phyloP scores from a whole-genome alignment of 2,888 invertebrate genomes.

The Alloplasta piceator region DNA sequence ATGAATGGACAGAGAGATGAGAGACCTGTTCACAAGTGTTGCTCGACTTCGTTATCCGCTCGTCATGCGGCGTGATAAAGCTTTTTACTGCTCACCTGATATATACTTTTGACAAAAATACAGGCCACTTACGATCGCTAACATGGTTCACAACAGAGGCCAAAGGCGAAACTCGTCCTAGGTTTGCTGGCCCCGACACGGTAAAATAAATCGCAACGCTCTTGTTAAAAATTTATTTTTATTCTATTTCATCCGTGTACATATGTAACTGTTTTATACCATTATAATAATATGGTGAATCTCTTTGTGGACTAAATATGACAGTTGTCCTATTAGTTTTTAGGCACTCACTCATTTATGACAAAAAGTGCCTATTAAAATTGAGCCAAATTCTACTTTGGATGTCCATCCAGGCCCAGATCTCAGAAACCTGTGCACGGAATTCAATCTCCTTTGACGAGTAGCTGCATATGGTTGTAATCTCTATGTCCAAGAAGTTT shows the following conservation, averaged over 20 bases:
- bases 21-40: slow-evolving; percentile 15
- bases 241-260: slow-evolving; percentile 5
- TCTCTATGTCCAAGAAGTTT: too few relatives aligned
- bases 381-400: too few relatives aligned
- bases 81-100: slow-evolving; percentile 16
- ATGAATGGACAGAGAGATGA: not conserved
- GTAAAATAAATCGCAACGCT: slow-evolving; percentile 29
- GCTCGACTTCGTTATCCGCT: not conserved
- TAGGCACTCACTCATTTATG: too few relatives aligned
- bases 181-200: slow-evolving; percentile 26
- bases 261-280: not conserved
- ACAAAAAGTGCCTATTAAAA: too few relatives aligned
- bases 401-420: too few relatives aligned
- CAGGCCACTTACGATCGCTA: slow-evolving; percentile 45
- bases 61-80: not conserved
- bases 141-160: slow-evolving; percentile 22
- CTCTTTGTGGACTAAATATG: too few relatives aligned
- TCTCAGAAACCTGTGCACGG: too few relatives aligned
- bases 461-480: too few relatives aligned
- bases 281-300: too few relatives aligned
- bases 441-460: too few relatives aligned
- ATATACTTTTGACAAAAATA: slow-evolving; percentile 48
- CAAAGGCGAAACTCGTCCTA: slow-evolving; percentile 34
- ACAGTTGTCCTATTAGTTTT: too few relatives aligned
- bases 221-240: slow-evolving; percentile 23